A percentile compares a stretch with the other conserved stretches of the same genome.
Evolutionary conservation across 2,113 vertebrate genomes (phyloP).

Genomic region (Gasterosteus nipponicus): DNA sequence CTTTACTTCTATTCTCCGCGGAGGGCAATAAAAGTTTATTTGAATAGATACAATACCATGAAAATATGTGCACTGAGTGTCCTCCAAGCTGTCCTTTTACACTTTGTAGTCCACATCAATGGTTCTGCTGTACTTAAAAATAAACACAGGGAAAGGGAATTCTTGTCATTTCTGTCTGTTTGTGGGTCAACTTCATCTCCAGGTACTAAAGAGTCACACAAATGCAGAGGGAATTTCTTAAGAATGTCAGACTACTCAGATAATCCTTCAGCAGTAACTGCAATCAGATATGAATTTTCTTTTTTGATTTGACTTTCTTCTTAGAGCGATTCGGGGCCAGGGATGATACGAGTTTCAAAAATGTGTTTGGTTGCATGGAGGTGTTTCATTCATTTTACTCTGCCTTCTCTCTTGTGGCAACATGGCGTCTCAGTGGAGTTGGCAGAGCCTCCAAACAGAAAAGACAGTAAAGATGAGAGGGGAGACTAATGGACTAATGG

Average conservation of each 20-base stretch:
- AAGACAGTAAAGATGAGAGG: slow-evolving; percentile 2
- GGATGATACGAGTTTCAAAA: not conserved
- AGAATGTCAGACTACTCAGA: not conserved
- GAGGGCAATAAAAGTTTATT: too few species aligned
- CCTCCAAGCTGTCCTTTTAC: too few species aligned
- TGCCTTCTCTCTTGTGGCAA: not conserved
- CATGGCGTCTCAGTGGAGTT: not conserved
- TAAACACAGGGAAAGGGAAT: not conserved
- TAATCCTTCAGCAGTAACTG: not conserved
- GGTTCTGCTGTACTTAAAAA: not conserved
- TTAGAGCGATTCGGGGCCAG: too few species aligned
- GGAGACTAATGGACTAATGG: slow-evolving; percentile 7
- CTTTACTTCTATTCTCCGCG: not conserved
- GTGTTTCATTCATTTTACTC: not conserved
- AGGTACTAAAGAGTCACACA: not conserved
- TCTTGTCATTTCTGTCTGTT: not conserved
- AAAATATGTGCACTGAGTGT: too few species aligned
- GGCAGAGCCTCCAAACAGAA: not conserved
- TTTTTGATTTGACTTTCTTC: not conserved
- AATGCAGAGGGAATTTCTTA: not conserved
- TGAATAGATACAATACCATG: too few species aligned
- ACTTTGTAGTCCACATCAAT: not conserved
- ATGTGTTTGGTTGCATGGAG: not conserved
- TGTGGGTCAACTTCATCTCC: not conserved
- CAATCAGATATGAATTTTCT: not conserved